These are phyloP conservation scores for Tribolium freemani DNA, from an alignment of 2,888 invertebrate species.

Conservation along the genomic window DNA sequence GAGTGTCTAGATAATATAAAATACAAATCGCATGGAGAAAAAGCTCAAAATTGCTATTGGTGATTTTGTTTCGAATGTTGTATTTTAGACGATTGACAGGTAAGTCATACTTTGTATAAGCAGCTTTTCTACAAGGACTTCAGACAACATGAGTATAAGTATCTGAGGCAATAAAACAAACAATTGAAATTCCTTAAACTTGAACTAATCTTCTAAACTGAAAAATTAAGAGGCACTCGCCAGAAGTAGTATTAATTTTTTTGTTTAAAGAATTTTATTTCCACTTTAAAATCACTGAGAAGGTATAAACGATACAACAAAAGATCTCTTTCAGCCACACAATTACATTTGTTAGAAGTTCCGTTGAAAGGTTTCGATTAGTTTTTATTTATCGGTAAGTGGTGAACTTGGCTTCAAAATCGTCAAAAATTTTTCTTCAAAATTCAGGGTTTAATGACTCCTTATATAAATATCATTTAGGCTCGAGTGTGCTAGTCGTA, in stretches of 20 bases:
- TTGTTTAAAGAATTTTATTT: neutral
- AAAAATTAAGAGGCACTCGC: no score
- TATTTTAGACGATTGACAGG: neutral
- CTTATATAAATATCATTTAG: no score
- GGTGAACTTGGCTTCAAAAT: no score
- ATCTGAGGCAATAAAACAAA: neutral
- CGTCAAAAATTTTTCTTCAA: neutral
- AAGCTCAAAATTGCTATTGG: neutral
- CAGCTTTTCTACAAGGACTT: neutral
- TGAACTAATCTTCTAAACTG: no score
- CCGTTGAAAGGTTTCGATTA: no score
- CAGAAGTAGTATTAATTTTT: no score
- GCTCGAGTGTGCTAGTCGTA: no score
- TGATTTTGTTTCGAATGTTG: neutral
- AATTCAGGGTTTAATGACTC: no score
- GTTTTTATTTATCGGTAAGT: no score
- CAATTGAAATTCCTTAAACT: no score
- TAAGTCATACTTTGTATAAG: neutral
- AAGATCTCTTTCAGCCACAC: neutral
- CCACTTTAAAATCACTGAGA: neutral
- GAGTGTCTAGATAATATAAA: neutral
- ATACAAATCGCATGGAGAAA: neutral
- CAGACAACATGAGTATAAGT: neutral
- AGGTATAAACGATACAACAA: neutral
- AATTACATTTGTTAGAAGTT: neutral